These are phyloP conservation scores for Cheilosia urbana DNA, from an alignment of 2,888 invertebrate genomes.

Conservation along the genomic window DNA sequence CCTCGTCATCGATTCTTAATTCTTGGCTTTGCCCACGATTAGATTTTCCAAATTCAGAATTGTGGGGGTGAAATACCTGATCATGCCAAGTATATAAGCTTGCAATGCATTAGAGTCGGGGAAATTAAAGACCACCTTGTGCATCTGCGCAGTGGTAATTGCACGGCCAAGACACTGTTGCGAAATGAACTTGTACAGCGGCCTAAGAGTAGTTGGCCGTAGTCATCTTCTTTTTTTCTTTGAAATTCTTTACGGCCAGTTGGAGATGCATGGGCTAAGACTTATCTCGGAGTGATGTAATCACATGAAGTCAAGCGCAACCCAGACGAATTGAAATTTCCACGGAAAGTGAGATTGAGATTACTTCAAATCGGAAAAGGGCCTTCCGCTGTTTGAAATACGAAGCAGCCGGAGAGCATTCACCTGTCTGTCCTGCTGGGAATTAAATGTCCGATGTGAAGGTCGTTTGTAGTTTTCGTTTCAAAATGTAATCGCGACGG, in stretches of 20 bases:
- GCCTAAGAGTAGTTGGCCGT: neutral
- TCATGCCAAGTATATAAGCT: neutral
- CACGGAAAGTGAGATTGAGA: conserved; percentile 42
- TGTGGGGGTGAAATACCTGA: conserved; percentile 38
- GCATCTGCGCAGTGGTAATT: conserved; percentile 30
- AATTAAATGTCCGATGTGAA: conserved; percentile 36
- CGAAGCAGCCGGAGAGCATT: conserved; percentile 13
- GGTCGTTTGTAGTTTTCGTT: conserved; percentile 26
- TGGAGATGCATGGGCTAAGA: conserved; percentile 15
- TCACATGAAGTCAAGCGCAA: conserved; percentile 57
- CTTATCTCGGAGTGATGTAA: conserved; percentile 36
- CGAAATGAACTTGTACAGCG: neutral
- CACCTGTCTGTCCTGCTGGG: conserved; percentile 42
- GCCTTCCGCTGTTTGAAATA: conserved; percentile 37
- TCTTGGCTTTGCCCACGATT: conserved; percentile 43
- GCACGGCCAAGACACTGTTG: conserved; percentile 40
- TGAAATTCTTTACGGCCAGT: conserved; percentile 2
- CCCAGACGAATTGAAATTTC: conserved; percentile 37
- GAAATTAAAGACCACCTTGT: conserved; percentile 37
- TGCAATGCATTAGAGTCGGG: conserved; percentile 2
- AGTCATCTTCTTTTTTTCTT: conserved; percentile 18
- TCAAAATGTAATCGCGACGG: conserved; percentile 37
- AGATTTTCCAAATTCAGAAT: conserved; percentile 41
- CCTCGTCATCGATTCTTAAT: conserved; percentile 33
- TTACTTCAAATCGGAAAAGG: conserved; percentile 54